Evolutionary conservation across 2,113 vertebrate species (phyloP), one percentile per base, ranked within the genome.

Genomic region (Vidua chalybeata): DNA sequence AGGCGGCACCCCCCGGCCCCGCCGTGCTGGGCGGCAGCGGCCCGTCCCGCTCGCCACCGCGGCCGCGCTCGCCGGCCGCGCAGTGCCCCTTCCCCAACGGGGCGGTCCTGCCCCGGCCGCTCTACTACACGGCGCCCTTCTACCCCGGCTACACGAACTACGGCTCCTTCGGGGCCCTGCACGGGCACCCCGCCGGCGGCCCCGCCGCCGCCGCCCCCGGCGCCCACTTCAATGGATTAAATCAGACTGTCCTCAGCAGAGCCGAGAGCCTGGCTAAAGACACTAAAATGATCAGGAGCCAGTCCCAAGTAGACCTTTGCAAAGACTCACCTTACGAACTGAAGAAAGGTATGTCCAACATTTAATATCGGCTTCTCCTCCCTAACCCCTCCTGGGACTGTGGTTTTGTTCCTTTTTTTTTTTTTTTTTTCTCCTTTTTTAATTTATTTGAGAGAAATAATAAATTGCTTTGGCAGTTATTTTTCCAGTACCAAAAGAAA

Each of bases 341-440:
- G 98, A 99, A 99, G 98, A 99, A 99, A 99, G 99, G 99, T 99
- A 99, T 99, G 99, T 99, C 99, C 98, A 99, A 99, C 98, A 99
- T 99, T 99, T 99, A 99, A 99, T 98, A 98, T 95, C 97, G 98
- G 98, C 98, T 98, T 98, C 97, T 96, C 95, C 97, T 98, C 94
- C 97, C 95, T 55, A 33, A 27, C 68, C 79, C 48, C 61, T 41
- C 92, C 23, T n/a, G 96, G 93, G 96, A 98, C 97, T 80, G 68
- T 31, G 79, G 69, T 89, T 92, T 80, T 74, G 22, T 67, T 78
- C 11, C 28, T 54, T 35, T 51, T 7, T 19, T 11, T 61, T 55
- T 28, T n/a, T n/a, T 90, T 92, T 89, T 43, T 6, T 59, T 15
- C 8, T 19, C 13, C 37, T 96, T 97, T 94, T 82, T 95, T 98